Conservation (phyloP, 2,113 vertebrate genomes). For the Nesoenas mayeri region DNA sequence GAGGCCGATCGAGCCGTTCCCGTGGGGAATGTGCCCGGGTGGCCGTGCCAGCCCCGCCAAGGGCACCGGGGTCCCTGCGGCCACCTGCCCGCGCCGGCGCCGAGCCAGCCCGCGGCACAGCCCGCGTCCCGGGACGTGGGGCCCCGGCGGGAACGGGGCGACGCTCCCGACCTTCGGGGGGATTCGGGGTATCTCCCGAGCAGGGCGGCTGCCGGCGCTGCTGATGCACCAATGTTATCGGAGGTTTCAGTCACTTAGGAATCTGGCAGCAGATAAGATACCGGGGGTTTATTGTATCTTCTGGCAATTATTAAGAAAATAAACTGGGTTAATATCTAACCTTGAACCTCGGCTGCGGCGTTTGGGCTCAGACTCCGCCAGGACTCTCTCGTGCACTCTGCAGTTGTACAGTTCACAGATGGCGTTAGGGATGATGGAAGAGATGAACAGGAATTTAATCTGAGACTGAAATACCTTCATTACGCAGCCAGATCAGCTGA, state of each 20-base stretch:
- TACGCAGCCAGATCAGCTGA: background rate
- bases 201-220: background rate
- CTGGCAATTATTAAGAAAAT: slow-evolving; percentile 70
- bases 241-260: slow-evolving; percentile 24
- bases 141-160: rapidly evolving
- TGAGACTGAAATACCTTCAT: background rate
- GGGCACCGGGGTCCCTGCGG: background rate
- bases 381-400: background rate
- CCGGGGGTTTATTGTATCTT: slow-evolving; percentile 21
- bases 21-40: background rate
- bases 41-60: background rate
- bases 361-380: background rate
- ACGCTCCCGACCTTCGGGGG: background rate
- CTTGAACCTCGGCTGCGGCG: background rate
- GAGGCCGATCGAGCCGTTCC: slow-evolving; percentile 24
- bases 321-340: slow-evolving; percentile 71
- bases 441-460: background rate
- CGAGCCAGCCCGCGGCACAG: too few species aligned
- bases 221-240: slow-evolving; percentile 48
- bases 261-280: slow-evolving; percentile 67
- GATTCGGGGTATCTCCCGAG: too few species aligned
- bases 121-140: rapidly evolving
- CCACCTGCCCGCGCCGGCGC: too few species aligned
- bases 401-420: background rate
- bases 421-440: background rate